Evolutionary conservation across 1,140 invertebrate genomes (phyloP).

Genomic region (Saccostrea echinata): DNA sequence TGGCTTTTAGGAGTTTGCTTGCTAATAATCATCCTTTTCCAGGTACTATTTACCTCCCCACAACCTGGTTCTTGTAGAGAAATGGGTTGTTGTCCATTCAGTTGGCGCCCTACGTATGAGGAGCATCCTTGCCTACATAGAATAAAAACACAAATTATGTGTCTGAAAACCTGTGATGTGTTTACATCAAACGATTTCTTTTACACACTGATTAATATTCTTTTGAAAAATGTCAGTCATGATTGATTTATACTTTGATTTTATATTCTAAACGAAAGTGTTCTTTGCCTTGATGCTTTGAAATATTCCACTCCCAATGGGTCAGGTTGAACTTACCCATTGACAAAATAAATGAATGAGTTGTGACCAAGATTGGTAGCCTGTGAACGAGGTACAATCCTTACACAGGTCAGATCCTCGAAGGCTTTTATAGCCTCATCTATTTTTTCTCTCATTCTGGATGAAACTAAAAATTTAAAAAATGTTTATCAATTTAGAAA

Average conservation of each 20-base stretch:
- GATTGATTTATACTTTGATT: no score
- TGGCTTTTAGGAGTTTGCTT: no score
- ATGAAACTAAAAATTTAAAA: neutral
- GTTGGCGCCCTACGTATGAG: neutral
- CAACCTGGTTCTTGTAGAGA: neutral
- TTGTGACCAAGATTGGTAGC: neutral
- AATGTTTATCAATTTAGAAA: neutral
- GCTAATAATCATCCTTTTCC: no score
- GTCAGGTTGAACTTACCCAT: neutral
- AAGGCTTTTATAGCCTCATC: neutral
- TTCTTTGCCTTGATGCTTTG: no score
- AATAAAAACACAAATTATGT: neutral
- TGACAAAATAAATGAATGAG: neutral
- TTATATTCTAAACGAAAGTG: no score
- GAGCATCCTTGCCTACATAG: neutral
- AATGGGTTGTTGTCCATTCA: neutral
- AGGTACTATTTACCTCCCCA: neutral
- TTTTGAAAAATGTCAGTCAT: no score
- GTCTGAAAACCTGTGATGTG: no score
- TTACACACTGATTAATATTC: no score
- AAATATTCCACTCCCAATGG: no score
- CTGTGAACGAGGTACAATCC: neutral
- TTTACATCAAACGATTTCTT: no score
- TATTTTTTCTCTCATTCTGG: slow-evolving; percentile 4
- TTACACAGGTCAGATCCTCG: neutral